Base-by-base conservation (phyloP, 2,888 invertebrate genomes). In the Hypolimnas misippus region DNA sequence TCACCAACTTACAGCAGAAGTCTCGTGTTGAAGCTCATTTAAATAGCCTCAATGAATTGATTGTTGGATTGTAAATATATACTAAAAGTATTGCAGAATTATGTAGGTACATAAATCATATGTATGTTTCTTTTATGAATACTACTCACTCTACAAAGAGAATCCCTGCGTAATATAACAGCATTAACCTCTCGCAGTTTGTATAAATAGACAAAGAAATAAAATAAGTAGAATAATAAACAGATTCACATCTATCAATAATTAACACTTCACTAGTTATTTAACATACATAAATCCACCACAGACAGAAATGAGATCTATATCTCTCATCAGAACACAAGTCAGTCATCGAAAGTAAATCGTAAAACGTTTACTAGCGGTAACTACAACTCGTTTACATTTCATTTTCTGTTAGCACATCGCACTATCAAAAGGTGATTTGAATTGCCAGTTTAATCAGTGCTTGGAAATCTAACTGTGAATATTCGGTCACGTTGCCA, bases 381-480 rank as follows among this genome's bases (percentile, higher is more conserved):
- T 59, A 46, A 52, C 35, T 19, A 38, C 62, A 62, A 14, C 29
- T 29, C 21, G 29, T 69, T 69, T 69, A 67, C 64, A 61, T 62
- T 69, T 59, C 66, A 60, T 64, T 66, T 29, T 66, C 62, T 65
- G 67, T 68, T 66, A 61, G 68, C 62, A 60, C 62, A 53, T 64
- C 54, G 59, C 62, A 62, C 68, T 61, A 68, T 69, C 60, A 68
- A 68, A 67, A 61, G 59, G 65, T 63, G 62, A 63, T 65, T 63
- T 59, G 56, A 63, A 62, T 64, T 64, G 51, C 50, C 38, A 42
- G 62, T 57, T 67, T 63, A 64, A 64, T 67, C 67, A 63, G 56
- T 60, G 62, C 59, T 64, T 42, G 62, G 60, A 64, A 25, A 67
- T 65, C 60, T 57, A 51, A 67, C 57, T 65, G 61, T 29, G 55